Conservation (phyloP, 2,113 vertebrate genomes). For the Pipa parva region DNA sequence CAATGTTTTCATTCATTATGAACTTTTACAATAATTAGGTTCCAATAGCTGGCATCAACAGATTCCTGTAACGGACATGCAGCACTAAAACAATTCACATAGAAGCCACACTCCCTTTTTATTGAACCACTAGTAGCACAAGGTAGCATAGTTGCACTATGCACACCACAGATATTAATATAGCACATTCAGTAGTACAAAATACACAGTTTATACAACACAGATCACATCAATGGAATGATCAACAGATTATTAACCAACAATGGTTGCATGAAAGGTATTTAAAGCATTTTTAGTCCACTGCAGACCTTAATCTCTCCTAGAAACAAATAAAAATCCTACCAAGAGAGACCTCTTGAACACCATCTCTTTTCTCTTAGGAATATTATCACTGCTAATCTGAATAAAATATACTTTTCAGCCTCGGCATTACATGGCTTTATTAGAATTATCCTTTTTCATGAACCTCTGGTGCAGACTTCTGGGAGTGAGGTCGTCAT, state of each 20-base stretch:
- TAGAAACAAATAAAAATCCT: not conserved
- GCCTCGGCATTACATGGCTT: not conserved
- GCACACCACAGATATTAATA: constrained; percentile 66
- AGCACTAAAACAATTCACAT: not conserved
- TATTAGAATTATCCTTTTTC: not conserved
- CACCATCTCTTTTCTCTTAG: too few species aligned
- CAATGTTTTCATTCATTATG: too few species aligned
- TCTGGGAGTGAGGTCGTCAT: not conserved
- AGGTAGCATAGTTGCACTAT: constrained; percentile 67
- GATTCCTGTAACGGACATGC: not conserved
- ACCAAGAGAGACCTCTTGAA: too few species aligned
- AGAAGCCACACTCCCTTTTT: constrained; percentile 43
- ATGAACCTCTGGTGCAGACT: not conserved
- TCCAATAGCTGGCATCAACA: too few species aligned
- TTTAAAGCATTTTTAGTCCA: not conserved
- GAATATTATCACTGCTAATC: too few species aligned
- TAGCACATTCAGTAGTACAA: constrained; percentile 68
- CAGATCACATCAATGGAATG: constrained; percentile 61
- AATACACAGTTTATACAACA: constrained; percentile 65
- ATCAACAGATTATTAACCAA: constrained; percentile 52
- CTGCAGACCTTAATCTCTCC: constrained; percentile 5
- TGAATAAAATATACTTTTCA: too few species aligned
- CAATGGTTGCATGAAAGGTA: constrained; percentile 6
- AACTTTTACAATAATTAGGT: too few species aligned
- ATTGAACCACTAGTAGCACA: constrained; percentile 68